These are phyloP conservation scores for Poecile montanus DNA, from an alignment of 2,797 vertebrate genomes.

Conservation along the genomic window DNA sequence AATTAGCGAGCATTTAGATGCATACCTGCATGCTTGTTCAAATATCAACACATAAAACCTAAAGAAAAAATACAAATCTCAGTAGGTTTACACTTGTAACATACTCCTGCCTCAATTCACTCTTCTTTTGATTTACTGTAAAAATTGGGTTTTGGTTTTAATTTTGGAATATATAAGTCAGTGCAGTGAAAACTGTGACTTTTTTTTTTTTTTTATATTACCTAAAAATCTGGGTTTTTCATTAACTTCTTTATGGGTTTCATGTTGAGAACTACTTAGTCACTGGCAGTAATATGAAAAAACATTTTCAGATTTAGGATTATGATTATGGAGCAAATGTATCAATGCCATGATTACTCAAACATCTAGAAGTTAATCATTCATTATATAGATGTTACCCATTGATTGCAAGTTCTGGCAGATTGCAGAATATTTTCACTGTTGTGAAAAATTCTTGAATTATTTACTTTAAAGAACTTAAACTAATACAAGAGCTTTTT, in stretches of 20 bases:
- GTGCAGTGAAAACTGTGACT: neutral
- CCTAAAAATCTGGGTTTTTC: neutral
- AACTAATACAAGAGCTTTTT: neutral
- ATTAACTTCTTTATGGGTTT: neutral
- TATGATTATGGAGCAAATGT: neutral
- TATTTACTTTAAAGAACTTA: neutral
- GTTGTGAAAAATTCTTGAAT: neutral
- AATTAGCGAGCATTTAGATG: neutral
- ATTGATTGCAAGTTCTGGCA: neutral
- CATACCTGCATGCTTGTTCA: neutral
- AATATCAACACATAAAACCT: neutral
- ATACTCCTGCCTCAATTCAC: neutral
- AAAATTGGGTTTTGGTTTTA: neutral
- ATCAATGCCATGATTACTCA: neutral
- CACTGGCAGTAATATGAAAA: neutral
- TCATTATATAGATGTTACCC: neutral
- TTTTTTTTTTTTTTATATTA: neutral
- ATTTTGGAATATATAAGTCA: neutral
- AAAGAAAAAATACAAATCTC: neutral
- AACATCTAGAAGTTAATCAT: neutral
- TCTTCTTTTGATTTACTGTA: neutral
- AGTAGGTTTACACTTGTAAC: neutral
- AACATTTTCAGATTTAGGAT: neutral
- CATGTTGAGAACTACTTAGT: neutral
- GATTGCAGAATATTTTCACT: neutral